phyloP scores from a whole-genome alignment of 2,888 invertebrate genomes.

The Drosophila subquinaria region DNA sequence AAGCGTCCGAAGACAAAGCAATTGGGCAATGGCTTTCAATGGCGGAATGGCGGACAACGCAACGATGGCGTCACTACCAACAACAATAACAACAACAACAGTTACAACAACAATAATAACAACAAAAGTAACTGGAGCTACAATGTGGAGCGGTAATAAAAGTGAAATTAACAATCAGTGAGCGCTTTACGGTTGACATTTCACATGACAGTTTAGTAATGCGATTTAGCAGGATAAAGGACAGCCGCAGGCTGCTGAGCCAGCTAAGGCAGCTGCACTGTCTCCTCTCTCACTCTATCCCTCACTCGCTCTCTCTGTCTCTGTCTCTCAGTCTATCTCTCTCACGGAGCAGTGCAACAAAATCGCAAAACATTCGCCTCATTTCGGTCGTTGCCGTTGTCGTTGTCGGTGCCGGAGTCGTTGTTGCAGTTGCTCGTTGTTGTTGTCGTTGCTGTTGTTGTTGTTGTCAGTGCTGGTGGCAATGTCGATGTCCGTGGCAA shows the following conservation, averaged over 20 bases:
- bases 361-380: constrained; percentile 54
- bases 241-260: constrained; percentile 63
- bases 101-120: constrained; percentile 14
- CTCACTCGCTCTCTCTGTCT: neutral
- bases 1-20: constrained; percentile 52
- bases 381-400: constrained; percentile 32
- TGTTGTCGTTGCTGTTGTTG: constrained; percentile 20
- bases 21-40: constrained; percentile 45
- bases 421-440: constrained; percentile 12
- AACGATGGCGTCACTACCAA: constrained; percentile 39
- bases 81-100: constrained; percentile 5
- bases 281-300: constrained; percentile 8
- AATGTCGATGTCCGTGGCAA: constrained; percentile 65
- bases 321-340: neutral
- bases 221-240: constrained; percentile 83
- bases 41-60: constrained; percentile 51
- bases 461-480: constrained; percentile 44
- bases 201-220: constrained; percentile 84
- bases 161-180: constrained; percentile 83
- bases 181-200: constrained; percentile 83
- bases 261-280: constrained; percentile 50
- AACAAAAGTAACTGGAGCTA: constrained; percentile 24
- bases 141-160: constrained; percentile 66
- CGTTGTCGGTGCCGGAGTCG: constrained; percentile 26
- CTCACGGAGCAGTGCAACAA: constrained; percentile 46